phyloP scores from a whole-genome alignment of 2,797 vertebrate species.

The Myotis pilosus region DNA sequence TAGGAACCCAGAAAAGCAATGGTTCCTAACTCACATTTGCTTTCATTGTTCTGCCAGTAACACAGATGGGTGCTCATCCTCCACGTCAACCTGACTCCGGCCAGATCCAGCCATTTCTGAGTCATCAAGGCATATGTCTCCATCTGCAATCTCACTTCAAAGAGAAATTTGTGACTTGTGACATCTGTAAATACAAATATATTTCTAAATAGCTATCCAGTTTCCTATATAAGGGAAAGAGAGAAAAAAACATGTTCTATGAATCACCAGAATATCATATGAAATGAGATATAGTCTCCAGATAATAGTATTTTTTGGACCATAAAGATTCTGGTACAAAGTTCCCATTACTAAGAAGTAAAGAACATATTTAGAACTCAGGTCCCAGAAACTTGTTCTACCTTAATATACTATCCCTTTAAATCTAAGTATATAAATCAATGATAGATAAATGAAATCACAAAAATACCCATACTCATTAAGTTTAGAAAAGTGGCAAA shows the following conservation, averaged over 20 bases:
- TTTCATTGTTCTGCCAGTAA: neutral
- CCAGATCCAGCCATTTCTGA: neutral
- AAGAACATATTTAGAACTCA: neutral
- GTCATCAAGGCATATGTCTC: neutral
- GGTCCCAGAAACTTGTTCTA: neutral
- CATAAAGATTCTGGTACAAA: neutral
- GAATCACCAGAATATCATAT: neutral
- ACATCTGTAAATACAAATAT: neutral
- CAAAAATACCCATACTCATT: neutral
- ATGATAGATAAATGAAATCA: neutral
- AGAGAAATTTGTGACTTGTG: neutral
- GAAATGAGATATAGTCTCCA: neutral
- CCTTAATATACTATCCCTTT: neutral
- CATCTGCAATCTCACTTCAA: neutral
- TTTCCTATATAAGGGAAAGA: neutral
- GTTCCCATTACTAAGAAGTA: neutral
- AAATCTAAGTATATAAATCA: neutral
- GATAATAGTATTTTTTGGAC: neutral
- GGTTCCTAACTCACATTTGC: neutral
- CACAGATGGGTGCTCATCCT: neutral
- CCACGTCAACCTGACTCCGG: neutral
- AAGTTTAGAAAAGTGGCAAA: neutral
- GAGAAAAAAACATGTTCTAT: neutral
- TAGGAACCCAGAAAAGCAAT: neutral
- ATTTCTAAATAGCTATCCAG: neutral